These are phyloP conservation scores for Lepisosteus osseus DNA, from an alignment of 2,113 vertebrate species.

Conservation along the genomic window DNA sequence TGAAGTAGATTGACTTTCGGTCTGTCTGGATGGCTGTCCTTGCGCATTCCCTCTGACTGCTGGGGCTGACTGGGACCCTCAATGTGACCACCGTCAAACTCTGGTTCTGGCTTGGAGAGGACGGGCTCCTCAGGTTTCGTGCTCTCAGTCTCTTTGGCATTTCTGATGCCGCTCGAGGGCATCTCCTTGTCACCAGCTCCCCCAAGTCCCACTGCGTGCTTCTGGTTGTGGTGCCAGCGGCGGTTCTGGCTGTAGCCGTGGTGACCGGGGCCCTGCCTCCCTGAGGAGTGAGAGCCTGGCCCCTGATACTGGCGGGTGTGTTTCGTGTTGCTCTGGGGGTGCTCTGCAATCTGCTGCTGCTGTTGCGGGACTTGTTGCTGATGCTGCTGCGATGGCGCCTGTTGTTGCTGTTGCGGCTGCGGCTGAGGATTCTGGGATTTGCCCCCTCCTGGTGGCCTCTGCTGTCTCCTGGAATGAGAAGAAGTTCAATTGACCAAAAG, in stretches of 20 bases:
- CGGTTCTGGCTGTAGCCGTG: conserved; percentile 94
- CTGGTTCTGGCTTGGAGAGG: conserved; percentile 22
- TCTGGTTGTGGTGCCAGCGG: conserved; percentile 88
- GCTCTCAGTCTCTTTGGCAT: conserved; percentile 82
- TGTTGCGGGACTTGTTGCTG: conserved; percentile 47
- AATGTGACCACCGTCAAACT: conserved; percentile 45
- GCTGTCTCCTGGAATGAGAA: conserved; percentile 78
- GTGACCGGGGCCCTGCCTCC: conserved; percentile 72
- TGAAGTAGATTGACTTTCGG: conserved; percentile 87
- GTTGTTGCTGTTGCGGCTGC: conserved; percentile 44
- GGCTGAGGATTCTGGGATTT: conserved; percentile 67
- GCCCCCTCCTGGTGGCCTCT: conserved; percentile 73
- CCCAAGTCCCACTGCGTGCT: conserved; percentile 47
- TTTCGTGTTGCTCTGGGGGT: conserved; percentile 67
- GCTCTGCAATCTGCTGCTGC: conserved; percentile 48
- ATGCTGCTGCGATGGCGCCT: conserved; percentile 50
- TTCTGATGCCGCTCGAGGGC: conserved; percentile 49
- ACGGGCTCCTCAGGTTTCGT: conserved; percentile 65
- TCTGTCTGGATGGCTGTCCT: conserved; percentile 64
- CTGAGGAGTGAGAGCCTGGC: conserved; percentile 67
- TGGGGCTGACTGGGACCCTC: conserved; percentile 53
- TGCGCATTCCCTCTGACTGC: conserved; percentile 51
- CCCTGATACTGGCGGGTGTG: conserved; percentile 83
- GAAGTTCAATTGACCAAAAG: conserved; percentile 35
- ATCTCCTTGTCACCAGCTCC: conserved; percentile 55